phyloP scores from a whole-genome alignment of 2,113 vertebrate genomes.

The Hymenochirus boettgeri region DNA sequence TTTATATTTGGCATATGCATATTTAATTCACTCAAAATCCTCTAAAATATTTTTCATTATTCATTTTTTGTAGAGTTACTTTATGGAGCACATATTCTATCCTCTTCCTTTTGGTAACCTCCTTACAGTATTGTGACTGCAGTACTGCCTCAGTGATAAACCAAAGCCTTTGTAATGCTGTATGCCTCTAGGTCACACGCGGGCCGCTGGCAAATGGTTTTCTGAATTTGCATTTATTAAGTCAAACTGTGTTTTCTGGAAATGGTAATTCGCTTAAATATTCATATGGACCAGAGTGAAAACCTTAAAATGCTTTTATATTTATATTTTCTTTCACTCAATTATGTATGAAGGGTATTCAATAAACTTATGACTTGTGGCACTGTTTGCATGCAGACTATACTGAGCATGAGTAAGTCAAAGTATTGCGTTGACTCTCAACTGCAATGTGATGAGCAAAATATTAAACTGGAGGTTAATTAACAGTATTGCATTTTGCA shows the following conservation, averaged over 20 bases:
- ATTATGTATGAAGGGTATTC: constrained; percentile 57
- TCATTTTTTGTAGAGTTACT: too few species aligned
- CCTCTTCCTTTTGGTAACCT: too few species aligned
- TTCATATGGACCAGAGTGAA: constrained; percentile 56
- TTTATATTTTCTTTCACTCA: constrained; percentile 49
- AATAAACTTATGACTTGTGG: constrained; percentile 61
- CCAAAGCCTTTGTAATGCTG: constrained; percentile 46
- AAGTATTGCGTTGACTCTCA: too few species aligned
- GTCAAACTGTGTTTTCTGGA: constrained; percentile 48
- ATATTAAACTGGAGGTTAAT: too few species aligned
- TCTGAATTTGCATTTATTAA: constrained; percentile 48
- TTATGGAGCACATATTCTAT: too few species aligned
- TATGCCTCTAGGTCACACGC: constrained; percentile 55
- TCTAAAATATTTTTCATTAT: neutral
- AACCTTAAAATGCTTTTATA: constrained; percentile 48
- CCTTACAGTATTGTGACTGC: too few species aligned
- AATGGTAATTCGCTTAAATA: constrained; percentile 45
- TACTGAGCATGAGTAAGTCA: too few species aligned
- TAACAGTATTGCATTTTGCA: too few species aligned
- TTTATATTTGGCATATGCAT: neutral
- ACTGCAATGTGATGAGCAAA: too few species aligned
- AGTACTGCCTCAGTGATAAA: constrained; percentile 10
- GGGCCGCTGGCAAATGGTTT: constrained; percentile 50
- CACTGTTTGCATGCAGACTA: constrained; percentile 16
- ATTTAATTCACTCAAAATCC: too few species aligned